Conservation (phyloP, 2,888 invertebrate species). For the Euplexia lucipara region DNA sequence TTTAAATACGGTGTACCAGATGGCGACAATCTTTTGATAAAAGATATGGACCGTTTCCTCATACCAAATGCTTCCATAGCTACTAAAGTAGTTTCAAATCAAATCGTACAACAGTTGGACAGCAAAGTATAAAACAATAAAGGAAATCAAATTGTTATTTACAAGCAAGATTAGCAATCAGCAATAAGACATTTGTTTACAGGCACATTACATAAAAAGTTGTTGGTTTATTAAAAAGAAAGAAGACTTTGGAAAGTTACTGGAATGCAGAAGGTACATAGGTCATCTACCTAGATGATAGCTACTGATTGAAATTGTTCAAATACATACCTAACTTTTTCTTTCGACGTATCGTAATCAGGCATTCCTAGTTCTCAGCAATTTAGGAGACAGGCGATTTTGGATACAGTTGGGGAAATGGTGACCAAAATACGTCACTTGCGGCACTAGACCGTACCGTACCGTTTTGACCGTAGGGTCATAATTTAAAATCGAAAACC, state of each 20-base stretch:
- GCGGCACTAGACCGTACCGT: too few relatives aligned
- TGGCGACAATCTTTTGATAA: constrained; percentile 95
- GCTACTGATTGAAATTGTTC: neutral
- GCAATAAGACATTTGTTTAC: neutral
- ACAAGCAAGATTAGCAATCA: neutral
- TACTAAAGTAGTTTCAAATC: constrained; percentile 97
- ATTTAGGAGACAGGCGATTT: too few relatives aligned
- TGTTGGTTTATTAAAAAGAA: neutral
- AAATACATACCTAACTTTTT: neutral
- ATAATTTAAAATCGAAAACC: too few relatives aligned
- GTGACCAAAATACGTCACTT: too few relatives aligned
- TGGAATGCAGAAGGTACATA: neutral
- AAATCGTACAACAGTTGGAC: constrained; percentile 92
- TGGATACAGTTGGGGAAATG: too few relatives aligned
- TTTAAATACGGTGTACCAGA: constrained; percentile 98
- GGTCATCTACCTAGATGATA: constrained; percentile 1
- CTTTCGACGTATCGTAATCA: neutral
- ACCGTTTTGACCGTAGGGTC: too few relatives aligned
- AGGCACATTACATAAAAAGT: neutral
- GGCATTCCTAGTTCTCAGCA: too few relatives aligned
- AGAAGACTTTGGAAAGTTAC: neutral
- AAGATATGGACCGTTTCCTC: constrained; percentile 97
- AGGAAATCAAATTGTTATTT: neutral
- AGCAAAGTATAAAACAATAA: constrained; percentile 70
- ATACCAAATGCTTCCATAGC: constrained; percentile 98